Conservation (phyloP, 2,113 vertebrate species). For the Rhabdornis inornatus region DNA sequence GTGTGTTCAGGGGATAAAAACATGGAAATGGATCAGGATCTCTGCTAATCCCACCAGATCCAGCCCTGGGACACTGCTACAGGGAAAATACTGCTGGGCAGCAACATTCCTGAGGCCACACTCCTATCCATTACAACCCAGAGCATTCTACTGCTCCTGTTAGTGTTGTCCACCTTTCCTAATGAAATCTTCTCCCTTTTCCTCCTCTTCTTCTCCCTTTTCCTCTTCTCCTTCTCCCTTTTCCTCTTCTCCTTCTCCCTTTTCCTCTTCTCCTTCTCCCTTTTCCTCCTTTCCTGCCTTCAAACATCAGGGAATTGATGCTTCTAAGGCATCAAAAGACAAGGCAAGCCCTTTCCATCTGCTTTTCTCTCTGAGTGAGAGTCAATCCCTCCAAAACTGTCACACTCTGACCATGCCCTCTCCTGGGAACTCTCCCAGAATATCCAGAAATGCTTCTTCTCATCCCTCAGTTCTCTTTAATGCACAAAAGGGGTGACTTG, state of each 20-base stretch:
- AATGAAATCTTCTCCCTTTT: background rate
- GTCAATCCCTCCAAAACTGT: background rate
- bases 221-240: background rate
- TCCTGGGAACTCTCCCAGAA: background rate
- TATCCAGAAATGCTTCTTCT: background rate
- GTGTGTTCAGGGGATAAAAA: background rate
- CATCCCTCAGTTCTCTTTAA: background rate
- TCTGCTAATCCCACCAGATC: background rate
- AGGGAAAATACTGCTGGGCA: background rate
- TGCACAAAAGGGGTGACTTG: background rate
- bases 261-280: background rate
- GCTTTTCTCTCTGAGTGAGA: background rate
- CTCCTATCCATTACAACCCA: background rate
- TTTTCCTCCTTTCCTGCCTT: background rate
- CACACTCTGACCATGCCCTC: background rate
- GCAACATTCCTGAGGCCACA: background rate
- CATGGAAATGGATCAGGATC: background rate
- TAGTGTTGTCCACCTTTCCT: background rate
- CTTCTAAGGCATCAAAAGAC: background rate
- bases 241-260: background rate
- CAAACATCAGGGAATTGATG: background rate
- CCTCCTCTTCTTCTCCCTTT: background rate
- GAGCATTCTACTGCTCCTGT: background rate
- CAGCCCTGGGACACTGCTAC: background rate
- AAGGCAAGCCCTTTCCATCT: background rate